Evolutionary conservation across 2,888 invertebrate species (phyloP).

Genomic region (Chrysodeixis includens): DNA sequence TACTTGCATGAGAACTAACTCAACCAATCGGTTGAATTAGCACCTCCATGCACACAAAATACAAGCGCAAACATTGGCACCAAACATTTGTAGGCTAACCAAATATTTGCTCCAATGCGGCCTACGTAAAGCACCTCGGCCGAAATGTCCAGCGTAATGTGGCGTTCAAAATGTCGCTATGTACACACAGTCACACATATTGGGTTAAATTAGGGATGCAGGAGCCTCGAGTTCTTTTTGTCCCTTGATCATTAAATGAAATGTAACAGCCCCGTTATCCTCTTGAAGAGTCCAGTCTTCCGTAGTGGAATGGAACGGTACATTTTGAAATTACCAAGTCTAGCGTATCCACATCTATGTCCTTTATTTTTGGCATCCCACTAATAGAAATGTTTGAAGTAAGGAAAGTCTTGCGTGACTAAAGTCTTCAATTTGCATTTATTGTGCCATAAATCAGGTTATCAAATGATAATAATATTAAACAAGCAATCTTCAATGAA

Average conservation of each 20-base stretch:
- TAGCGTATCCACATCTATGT: no score
- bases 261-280: not conserved
- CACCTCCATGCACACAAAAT: not conserved
- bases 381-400: no score
- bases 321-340: no score
- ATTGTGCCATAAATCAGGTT: not conserved
- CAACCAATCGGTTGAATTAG: not conserved
- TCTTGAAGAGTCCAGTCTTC: not conserved
- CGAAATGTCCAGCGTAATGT: not conserved
- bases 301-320: not conserved
- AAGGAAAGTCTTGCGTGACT: not conserved
- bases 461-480: not conserved
- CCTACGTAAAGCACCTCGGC: not conserved
- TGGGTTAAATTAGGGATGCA: not conserved
- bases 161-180: not conserved
- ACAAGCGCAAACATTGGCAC: not conserved
- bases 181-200: not conserved
- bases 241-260: not conserved
- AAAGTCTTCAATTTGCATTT: not conserved
- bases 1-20: not conserved
- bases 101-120: constrained; percentile 3
- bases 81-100: not conserved
- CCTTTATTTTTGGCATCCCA: no score
- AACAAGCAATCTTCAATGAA: not conserved
- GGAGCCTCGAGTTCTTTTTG: not conserved